These are phyloP conservation scores for Rhadinocentrus ornatus DNA, from an alignment of 2,797 vertebrate genomes.

Conservation along the genomic window DNA sequence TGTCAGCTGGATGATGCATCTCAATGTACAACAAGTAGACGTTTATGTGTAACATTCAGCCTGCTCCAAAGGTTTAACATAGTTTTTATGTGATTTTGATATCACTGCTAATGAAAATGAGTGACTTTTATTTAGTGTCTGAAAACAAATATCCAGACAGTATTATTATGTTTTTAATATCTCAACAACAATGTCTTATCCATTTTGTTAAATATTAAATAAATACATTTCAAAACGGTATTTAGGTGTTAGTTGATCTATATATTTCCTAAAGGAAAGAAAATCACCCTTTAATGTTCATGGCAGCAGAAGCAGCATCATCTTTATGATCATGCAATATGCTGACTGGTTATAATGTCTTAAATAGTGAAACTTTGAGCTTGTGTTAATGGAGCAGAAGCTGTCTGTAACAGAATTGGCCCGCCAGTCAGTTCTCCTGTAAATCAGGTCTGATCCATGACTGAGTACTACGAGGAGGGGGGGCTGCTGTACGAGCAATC, in stretches of 20 bases:
- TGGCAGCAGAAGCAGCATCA: slow-evolving; percentile 26
- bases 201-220: neutral
- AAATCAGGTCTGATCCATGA: slow-evolving; percentile 83
- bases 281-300: slow-evolving; percentile 14
- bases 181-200: slow-evolving; percentile 22
- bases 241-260: slow-evolving; percentile 4
- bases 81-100: slow-evolving; percentile 1
- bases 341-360: slow-evolving; percentile 30
- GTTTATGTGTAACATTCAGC: slow-evolving; percentile 31
- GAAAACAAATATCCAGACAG: neutral
- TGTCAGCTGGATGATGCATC: slow-evolving; percentile 49
- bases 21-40: slow-evolving; percentile 47
- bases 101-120: slow-evolving; percentile 1
- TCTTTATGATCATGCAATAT: slow-evolving; percentile 6
- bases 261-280: neutral
- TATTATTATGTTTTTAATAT: slow-evolving; percentile 4
- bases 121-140: slow-evolving; percentile 14
- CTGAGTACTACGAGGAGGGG: slow-evolving; percentile 88
- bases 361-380: slow-evolving; percentile 40
- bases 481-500: slow-evolving; percentile 89
- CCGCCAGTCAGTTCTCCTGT: slow-evolving; percentile 79
- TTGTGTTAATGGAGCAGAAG: slow-evolving; percentile 66
- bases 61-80: slow-evolving; percentile 31
- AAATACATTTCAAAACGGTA: neutral
- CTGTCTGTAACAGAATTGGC: slow-evolving; percentile 73